Evolutionary conservation across 2,113 vertebrate species (phyloP).

Genomic region (Rhipidura dahli): DNA sequence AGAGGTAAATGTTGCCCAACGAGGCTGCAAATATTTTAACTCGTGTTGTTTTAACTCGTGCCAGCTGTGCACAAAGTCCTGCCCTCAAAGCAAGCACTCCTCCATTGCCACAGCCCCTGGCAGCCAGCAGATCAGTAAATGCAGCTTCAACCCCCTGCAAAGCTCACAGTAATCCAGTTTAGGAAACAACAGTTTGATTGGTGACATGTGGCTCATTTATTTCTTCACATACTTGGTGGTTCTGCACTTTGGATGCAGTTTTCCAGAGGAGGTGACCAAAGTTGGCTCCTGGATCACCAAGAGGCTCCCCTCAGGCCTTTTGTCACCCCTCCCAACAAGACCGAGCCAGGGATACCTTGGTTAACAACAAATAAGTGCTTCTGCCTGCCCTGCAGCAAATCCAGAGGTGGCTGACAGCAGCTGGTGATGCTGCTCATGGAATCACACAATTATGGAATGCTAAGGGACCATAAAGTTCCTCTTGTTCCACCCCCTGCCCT

Average conservation of each 20-base stretch:
- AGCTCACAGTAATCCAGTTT: not conserved
- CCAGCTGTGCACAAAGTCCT: not conserved
- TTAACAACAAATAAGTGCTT: not conserved
- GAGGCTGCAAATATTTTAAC: not conserved
- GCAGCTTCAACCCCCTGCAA: not conserved
- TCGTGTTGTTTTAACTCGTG: not conserved
- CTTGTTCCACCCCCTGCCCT: not conserved
- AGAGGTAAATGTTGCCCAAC: not conserved
- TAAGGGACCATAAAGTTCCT: not conserved
- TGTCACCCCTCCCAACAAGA: not conserved
- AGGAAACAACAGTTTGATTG: not conserved
- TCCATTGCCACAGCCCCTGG: not conserved
- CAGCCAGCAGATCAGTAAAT: not conserved
- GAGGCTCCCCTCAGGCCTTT: not conserved
- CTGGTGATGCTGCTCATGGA: not conserved
- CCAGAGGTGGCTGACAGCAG: not conserved
- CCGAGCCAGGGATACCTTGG: not conserved
- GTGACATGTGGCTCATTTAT: not conserved
- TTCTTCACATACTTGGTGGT: rapidly evolving
- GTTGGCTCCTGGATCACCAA: not conserved
- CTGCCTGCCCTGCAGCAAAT: not conserved
- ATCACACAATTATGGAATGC: not conserved
- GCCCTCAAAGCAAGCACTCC: not conserved
- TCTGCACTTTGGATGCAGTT: not conserved
- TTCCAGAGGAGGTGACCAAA: not conserved